Evolutionary conservation across 1,140 invertebrate genomes (phyloP).

Genomic region (Anoplophora glabripennis): DNA sequence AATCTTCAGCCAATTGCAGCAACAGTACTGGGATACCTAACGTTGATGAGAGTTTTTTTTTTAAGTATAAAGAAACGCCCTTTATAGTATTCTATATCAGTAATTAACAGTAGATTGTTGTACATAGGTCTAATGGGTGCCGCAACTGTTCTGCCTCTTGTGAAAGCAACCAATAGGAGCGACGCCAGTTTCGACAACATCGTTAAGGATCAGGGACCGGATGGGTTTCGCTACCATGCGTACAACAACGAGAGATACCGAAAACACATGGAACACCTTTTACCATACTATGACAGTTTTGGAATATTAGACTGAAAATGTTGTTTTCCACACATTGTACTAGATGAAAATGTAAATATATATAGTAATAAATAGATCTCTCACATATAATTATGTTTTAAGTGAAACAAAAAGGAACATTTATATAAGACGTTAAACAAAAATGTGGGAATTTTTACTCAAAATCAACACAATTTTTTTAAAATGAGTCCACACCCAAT

Average conservation of each 20-base stretch:
- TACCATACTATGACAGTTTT: constrained; percentile 38
- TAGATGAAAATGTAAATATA: background rate
- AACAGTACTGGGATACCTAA: no score
- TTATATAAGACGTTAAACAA: no score
- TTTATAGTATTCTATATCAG: background rate
- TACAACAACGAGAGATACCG: constrained; percentile 40
- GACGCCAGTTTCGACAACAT: constrained; percentile 39
- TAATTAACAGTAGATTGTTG: constrained; percentile 1
- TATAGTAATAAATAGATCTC: no score
- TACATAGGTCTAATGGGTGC: constrained; percentile 31
- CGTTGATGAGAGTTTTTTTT: no score
- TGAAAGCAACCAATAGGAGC: constrained; percentile 28
- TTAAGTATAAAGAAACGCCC: background rate
- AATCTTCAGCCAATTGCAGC: no score
- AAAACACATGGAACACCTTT: constrained; percentile 33
- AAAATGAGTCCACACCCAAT: no score
- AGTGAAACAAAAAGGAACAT: no score
- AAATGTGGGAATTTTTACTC: no score
- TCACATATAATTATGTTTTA: no score
- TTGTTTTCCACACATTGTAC: background rate
- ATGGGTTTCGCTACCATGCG: constrained; percentile 38
- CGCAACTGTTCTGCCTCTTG: constrained; percentile 35
- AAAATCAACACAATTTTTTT: no score
- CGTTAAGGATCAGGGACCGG: constrained; percentile 27
- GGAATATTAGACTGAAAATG: constrained; percentile 31